Evolutionary conservation across 2,113 vertebrate genomes (phyloP).

Genomic region (Hassar affinis): DNA sequence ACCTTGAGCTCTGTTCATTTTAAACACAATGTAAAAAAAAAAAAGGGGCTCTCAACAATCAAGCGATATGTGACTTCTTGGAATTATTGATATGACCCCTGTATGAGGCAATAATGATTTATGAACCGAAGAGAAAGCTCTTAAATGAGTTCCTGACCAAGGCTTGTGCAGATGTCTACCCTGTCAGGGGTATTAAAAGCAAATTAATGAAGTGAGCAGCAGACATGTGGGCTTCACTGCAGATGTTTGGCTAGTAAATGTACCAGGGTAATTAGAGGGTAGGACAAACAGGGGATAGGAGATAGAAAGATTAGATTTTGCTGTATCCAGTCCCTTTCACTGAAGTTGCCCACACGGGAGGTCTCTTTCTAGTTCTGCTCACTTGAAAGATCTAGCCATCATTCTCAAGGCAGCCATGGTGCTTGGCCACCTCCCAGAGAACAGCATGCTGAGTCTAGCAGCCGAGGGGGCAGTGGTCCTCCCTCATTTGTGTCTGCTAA

Average conservation of each 20-base stretch:
- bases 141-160: conserved; percentile 24
- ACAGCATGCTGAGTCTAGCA: conserved; percentile 22
- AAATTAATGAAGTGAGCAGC: conserved; percentile 39
- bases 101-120: conserved; percentile 10
- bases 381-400: conserved; percentile 34
- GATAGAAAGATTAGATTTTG: conserved; percentile 32
- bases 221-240: background rate
- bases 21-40: background rate
- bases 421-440: conserved; percentile 19
- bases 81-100: conserved; percentile 32
- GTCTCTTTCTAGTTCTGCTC: background rate
- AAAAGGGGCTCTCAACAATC: background rate
- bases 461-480: conserved; percentile 7
- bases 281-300: background rate
- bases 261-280: conserved; percentile 11
- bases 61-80: background rate
- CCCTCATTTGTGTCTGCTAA: conserved; percentile 43
- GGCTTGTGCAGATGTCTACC: conserved; percentile 10
- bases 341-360: background rate
- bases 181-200: conserved; percentile 31
- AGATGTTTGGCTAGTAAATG: conserved; percentile 24
- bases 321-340: background rate
- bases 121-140: conserved; percentile 15
- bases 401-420: conserved; percentile 7
- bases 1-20: background rate